phyloP scores from a whole-genome alignment of 2,888 invertebrate species.

The Suillia variegata region DNA sequence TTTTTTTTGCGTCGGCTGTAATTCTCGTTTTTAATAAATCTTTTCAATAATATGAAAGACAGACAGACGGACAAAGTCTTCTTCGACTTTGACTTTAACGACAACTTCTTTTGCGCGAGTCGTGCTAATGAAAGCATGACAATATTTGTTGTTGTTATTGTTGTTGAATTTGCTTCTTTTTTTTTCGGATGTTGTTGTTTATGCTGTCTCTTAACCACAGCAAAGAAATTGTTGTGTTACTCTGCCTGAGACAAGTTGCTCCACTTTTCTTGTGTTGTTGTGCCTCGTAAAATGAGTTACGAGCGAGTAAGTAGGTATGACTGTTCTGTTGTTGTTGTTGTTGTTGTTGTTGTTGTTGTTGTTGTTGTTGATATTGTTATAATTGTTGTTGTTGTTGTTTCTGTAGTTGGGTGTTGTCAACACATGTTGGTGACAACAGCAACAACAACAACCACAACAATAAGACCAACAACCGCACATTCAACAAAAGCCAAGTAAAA shows the following conservation, averaged over 20 bases:
- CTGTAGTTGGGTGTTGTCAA: background rate
- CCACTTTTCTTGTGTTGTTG: constrained; percentile 41
- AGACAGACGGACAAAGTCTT: no score
- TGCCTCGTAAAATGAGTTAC: background rate
- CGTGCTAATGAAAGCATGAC: constrained; percentile 50
- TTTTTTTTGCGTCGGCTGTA: no score
- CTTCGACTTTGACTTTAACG: no score
- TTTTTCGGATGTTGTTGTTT: constrained; percentile 28
- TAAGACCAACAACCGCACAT: background rate
- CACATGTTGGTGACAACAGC: background rate
- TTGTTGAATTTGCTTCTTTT: background rate
- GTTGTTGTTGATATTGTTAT: background rate
- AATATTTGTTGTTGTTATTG: constrained; percentile 29
- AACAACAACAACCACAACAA: no score
- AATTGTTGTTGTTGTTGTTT: background rate
- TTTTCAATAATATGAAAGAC: no score
- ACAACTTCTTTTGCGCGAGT: no score
- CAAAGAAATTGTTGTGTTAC: background rate
- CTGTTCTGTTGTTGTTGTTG: background rate
- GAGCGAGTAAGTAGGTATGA: no score
- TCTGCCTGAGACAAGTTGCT: constrained; percentile 31
- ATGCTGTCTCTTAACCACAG: constrained; percentile 33
- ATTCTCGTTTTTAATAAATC: no score
- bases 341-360: background rate
- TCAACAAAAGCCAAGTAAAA: background rate